These are phyloP conservation scores for Phytoseiulus persimilis DNA, from an alignment of 2,888 invertebrate species.

Conservation along the genomic window DNA sequence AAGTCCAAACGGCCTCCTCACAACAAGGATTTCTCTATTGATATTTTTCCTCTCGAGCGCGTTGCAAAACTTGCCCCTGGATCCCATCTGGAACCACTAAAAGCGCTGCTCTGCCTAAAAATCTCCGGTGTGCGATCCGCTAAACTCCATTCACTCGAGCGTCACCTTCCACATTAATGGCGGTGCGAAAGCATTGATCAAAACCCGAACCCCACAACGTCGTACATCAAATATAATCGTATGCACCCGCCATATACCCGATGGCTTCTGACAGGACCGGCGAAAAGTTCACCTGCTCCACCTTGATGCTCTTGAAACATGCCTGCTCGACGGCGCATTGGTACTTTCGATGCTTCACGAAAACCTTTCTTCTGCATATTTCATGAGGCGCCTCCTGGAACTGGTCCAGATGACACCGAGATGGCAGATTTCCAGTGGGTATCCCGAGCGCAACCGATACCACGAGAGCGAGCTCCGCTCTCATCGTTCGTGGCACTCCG, in stretches of 20 bases:
- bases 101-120: too few relatives aligned
- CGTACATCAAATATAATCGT: not conserved
- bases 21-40: too few relatives aligned
- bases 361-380: not conserved
- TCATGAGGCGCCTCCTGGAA: too few relatives aligned
- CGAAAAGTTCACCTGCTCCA: not conserved
- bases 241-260: not conserved
- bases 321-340: not conserved
- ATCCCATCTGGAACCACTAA: too few relatives aligned
- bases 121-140: not conserved
- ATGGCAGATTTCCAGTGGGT: too few relatives aligned
- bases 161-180: not conserved
- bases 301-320: not conserved
- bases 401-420: too few relatives aligned
- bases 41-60: too few relatives aligned
- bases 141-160: not conserved
- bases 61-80: too few relatives aligned
- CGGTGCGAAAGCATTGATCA: not conserved
- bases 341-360: not conserved
- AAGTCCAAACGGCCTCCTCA: too few relatives aligned
- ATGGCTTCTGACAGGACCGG: not conserved
- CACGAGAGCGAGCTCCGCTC: too few relatives aligned
- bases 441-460: too few relatives aligned
- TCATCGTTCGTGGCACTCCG: too few relatives aligned
- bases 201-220: not conserved